Conservation (phyloP, 35 echinoderm and acorn worm species). For the Nesometra sesokonis region DNA sequence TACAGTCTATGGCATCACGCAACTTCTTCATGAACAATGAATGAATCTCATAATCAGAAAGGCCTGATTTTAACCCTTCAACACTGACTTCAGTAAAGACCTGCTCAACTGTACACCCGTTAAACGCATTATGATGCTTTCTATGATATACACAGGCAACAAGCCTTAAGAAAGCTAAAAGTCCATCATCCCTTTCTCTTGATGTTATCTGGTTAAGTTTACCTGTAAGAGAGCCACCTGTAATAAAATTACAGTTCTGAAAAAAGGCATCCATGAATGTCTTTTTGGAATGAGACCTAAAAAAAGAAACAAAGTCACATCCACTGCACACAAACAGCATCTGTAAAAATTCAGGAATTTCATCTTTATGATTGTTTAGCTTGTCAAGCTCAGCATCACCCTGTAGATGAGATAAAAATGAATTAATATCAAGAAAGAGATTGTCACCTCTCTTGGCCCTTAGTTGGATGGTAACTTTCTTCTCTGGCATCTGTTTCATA, state of each 20-base stretch:
- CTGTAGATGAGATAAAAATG: neutral
- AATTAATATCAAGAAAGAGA: constrained; percentile 9
- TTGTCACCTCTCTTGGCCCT: constrained; percentile 22
- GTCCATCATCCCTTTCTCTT: no score
- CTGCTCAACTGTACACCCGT: no score
- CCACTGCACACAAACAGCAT: constrained; percentile 23
- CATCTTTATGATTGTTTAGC: neutral
- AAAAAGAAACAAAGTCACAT: constrained; percentile 34
- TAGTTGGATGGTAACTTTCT: constrained; percentile 6
- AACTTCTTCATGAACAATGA: neutral
- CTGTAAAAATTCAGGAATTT: neutral
- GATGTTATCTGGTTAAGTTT: neutral
- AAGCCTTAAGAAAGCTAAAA: no score
- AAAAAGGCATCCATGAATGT: constrained; percentile 11
- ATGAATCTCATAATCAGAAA: neutral
- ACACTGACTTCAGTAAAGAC: no score
- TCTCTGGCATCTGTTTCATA: neutral
- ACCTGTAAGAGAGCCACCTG: neutral
- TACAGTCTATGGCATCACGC: constrained; percentile 1
- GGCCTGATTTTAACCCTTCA: no score
- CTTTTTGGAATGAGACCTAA: neutral
- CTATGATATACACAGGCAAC: no score
- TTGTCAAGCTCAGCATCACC: neutral
- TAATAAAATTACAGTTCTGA: neutral
- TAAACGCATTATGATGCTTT: no score